Percentiles rank a stretch among this genome's conserved stretches.
These are phyloP conservation scores for Megalopta genalis DNA, from an alignment of 1,140 invertebrate genomes.

Conservation along the genomic window DNA sequence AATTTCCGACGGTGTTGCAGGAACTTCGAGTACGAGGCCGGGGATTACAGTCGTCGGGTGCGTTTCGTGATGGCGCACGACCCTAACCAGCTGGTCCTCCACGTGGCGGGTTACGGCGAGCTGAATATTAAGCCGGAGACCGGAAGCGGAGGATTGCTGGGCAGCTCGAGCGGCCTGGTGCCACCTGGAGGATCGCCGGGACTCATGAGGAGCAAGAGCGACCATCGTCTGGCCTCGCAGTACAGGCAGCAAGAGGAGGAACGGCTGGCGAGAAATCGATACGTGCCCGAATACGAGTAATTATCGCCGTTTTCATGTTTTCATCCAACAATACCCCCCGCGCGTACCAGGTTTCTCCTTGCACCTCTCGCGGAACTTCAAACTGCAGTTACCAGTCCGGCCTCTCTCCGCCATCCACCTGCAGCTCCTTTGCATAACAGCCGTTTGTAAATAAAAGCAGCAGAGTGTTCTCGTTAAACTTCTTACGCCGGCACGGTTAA, in stretches of 20 bases:
- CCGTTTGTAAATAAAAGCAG: not conserved
- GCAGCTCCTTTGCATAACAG: not conserved
- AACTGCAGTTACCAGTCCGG: not conserved
- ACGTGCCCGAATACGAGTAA: constrained; percentile 79
- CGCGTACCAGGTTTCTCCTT: not conserved
- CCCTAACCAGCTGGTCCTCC: constrained; percentile 92
- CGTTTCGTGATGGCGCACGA: constrained; percentile 93
- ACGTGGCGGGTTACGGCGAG: constrained; percentile 92
- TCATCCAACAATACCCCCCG: not conserved
- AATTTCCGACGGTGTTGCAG: constrained; percentile 73
- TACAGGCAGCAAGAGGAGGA: constrained; percentile 92
- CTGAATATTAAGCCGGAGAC: constrained; percentile 86
- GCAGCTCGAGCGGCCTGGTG: constrained; percentile 81
- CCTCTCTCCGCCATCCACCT: too few species aligned
- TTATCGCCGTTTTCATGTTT: constrained; percentile 33
- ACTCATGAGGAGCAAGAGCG: constrained; percentile 95
- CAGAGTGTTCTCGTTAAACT: not conserved
- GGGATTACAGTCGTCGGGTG: constrained; percentile 92
- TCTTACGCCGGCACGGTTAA: too few species aligned
- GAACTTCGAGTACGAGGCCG: constrained; percentile 95
- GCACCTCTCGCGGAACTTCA: not conserved
- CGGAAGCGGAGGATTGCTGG: constrained; percentile 73
- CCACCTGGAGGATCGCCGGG: constrained; percentile 84
- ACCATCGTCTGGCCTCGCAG: constrained; percentile 93
- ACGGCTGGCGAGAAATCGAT: constrained; percentile 76